Evolutionary conservation across 1,140 invertebrate species (phyloP), one percentile per base, ranked within the genome.

Genomic region (Orchesella cincta): DNA sequence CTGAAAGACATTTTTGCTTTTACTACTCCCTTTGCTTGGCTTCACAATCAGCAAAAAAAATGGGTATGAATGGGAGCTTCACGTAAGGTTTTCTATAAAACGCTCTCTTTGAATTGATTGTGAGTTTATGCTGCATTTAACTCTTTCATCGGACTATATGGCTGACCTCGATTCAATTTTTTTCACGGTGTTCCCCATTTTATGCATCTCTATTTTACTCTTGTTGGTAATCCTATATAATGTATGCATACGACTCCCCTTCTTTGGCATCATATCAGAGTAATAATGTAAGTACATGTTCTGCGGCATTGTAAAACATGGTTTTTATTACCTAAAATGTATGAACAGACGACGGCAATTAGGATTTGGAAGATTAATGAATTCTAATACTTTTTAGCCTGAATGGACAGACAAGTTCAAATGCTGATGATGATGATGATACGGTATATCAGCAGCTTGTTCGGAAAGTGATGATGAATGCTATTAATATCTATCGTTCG

Each of bases 331-430:
- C 62, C 31, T 3, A 31, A 67, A 67, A 67, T 67, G 29, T 67
- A 29, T 5, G 54, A 57, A 67, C 62, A 67, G 62, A 31, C 62
- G 62, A 67, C 62, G 31, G 8, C 62, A 67, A 67, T 67, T 67
- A 67, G 62, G 62, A 67, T 67, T 67, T 67, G 23, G 62, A 67
- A 67, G 62, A 67, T 67, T 67, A 67, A 67, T 67, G 62, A 67
- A 67, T 67, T 67, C 62, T 67, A 67, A 67, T 67, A 33, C 31
- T 31, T 67, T 67, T 67, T 33, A 8, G n/a, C 14, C 54, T 14
- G 54, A 18, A 14, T 67, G 62, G 23, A 67, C 8, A 14, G 62
- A 20, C 20, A 12, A 46, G 39, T 46, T n/a, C 8, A 46, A 67
- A 67, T 67, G 62, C 1, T 67, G 31, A 29, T 67, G 29, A 67